These are phyloP conservation scores for Eristalis tenax DNA, from an alignment of 2,888 invertebrate species.

Conservation along the genomic window DNA sequence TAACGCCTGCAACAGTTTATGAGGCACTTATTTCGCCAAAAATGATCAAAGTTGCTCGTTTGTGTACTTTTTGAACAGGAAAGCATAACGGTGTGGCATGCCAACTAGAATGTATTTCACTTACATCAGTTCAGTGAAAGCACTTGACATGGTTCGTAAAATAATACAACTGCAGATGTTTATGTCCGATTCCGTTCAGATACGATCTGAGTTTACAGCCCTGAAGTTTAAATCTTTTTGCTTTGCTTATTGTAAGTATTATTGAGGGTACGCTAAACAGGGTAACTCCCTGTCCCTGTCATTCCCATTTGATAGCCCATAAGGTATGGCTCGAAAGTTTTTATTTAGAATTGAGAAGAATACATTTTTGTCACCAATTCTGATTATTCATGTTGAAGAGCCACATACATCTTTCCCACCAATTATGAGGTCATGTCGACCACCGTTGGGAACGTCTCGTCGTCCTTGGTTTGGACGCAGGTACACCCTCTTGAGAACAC, in stretches of 20 bases:
- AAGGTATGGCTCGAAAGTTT: background rate
- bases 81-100: too few relatives aligned
- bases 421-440: too few relatives aligned
- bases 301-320: background rate
- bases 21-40: too few relatives aligned
- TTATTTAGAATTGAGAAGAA: background rate
- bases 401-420: background rate
- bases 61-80: too few relatives aligned
- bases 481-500: too few relatives aligned
- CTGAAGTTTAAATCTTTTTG: background rate
- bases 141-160: background rate
- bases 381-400: background rate
- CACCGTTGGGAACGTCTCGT: too few relatives aligned
- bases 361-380: background rate
- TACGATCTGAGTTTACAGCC: background rate
- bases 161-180: background rate
- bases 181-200: background rate
- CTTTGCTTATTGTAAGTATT: background rate
- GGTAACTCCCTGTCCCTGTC: background rate
- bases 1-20: too few relatives aligned
- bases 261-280: too few relatives aligned
- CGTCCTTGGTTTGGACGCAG: too few relatives aligned
- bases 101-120: background rate
- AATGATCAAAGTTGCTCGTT: too few relatives aligned
- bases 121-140: background rate